Percentiles rank a stretch among this genome's conserved stretches.
Conservation (phyloP, 2,113 vertebrate species). For the Stigmatopora argus region DNA sequence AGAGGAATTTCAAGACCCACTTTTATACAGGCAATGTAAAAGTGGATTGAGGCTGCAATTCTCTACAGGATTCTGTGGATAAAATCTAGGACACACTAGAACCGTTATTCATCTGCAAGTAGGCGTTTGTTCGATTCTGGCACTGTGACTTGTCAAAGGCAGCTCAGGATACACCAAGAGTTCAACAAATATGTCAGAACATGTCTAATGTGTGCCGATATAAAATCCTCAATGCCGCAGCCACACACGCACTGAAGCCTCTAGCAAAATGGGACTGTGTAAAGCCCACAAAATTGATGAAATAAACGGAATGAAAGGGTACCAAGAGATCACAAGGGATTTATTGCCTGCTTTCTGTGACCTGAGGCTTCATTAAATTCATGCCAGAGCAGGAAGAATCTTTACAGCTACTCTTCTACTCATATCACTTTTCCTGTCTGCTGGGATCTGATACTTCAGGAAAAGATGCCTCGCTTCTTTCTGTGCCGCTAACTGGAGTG, state of each 20-base stretch:
- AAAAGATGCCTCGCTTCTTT: conserved; percentile 15
- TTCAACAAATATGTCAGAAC: conserved; percentile 48
- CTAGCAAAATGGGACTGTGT: neutral
- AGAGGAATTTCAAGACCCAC: neutral
- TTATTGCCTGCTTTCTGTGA: conserved; percentile 41
- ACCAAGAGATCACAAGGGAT: conserved; percentile 20
- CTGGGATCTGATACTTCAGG: conserved; percentile 32
- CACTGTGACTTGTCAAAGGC: conserved; percentile 20
- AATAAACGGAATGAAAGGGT: conserved; percentile 41
- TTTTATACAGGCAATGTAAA: neutral
- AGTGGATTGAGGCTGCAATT: neutral
- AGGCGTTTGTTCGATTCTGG: conserved; percentile 20
- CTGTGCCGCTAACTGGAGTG: conserved; percentile 10
- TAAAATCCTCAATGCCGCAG: conserved; percentile 27
- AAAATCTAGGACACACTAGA: neutral
- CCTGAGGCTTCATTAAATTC: conserved; percentile 50
- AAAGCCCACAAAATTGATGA: conserved; percentile 33
- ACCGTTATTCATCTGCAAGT: neutral
- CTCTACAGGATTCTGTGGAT: conserved; percentile 14
- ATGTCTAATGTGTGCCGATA: conserved; percentile 37
- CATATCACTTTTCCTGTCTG: conserved; percentile 46
- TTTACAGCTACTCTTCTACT: conserved; percentile 38
- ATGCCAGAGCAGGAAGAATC: conserved; percentile 50
- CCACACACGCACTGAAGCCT: conserved; percentile 21
- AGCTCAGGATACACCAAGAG: conserved; percentile 25